Conservation (phyloP, 1,140 invertebrate genomes). For the Elymnias hypermnestra region DNA sequence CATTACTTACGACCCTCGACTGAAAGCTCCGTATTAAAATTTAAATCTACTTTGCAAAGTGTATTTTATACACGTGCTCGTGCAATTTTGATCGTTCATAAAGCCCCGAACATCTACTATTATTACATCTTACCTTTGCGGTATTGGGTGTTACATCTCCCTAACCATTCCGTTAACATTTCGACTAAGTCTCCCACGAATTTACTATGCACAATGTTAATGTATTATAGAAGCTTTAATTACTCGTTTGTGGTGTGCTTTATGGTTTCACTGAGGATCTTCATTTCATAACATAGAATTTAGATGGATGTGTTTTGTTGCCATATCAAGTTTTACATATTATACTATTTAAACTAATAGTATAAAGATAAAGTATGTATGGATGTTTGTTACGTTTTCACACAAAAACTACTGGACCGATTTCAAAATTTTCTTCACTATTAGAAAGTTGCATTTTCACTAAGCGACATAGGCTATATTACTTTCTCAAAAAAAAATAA, state of each 20-base stretch:
- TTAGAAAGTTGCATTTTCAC: too few species aligned
- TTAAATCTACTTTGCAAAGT: slow-evolving; percentile 76
- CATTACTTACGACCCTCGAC: slow-evolving; percentile 69
- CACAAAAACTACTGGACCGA: too few species aligned
- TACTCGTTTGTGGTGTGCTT: slow-evolving; percentile 56
- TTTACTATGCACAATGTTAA: slow-evolving; percentile 68
- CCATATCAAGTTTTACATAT: too few species aligned
- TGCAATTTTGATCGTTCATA: slow-evolving; percentile 75
- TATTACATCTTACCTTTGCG: slow-evolving; percentile 68
- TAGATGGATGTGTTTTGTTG: too few species aligned
- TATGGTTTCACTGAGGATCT: slow-evolving; percentile 38
- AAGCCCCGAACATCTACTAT: slow-evolving; percentile 68
- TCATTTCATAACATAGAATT: too few species aligned
- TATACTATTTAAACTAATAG: too few species aligned
- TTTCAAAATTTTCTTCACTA: too few species aligned
- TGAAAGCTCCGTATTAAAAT: slow-evolving; percentile 75
- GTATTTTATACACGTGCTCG: slow-evolving; percentile 74
- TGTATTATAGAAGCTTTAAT: slow-evolving; percentile 69
- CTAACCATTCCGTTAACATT: slow-evolving; percentile 52
- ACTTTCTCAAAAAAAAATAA: too few species aligned
- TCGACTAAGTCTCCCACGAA: slow-evolving; percentile 61
- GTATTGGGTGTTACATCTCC: slow-evolving; percentile 67
- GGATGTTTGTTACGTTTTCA: too few species aligned
- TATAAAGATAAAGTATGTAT: too few species aligned
- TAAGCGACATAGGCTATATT: too few species aligned